These are phyloP conservation scores for Australoheros scitulus DNA, from an alignment of 2,113 vertebrate species.

Conservation along the genomic window DNA sequence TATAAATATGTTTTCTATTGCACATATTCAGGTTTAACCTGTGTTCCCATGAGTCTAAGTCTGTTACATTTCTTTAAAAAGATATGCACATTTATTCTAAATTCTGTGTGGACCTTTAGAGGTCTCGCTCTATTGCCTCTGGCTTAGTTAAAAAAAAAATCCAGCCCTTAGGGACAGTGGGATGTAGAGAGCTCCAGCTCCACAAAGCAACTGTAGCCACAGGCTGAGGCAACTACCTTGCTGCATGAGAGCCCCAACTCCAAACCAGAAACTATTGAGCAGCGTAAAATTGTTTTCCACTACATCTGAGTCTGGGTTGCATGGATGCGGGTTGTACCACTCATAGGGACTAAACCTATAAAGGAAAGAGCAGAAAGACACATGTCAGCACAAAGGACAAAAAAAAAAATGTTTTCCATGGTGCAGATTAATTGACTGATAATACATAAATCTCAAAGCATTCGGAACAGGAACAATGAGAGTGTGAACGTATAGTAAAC, in stretches of 20 bases:
- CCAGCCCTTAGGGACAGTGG: conserved; percentile 89
- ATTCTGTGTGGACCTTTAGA: conserved; percentile 77
- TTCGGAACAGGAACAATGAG: conserved; percentile 11
- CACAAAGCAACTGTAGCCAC: conserved; percentile 81
- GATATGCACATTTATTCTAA: conserved; percentile 29
- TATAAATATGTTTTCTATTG: background rate
- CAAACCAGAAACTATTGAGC: conserved; percentile 99
- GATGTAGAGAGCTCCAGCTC: conserved; percentile 78
- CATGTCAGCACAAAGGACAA: conserved; percentile 53
- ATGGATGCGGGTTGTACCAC: conserved; percentile 99
- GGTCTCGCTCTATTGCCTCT: conserved; percentile 81
- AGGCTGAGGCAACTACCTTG: conserved; percentile 99
- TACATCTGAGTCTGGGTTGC: conserved; percentile 98
- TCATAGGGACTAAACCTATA: conserved; percentile 99
- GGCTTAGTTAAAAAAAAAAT: conserved; percentile 69
- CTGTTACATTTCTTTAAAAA: conserved; percentile 13
- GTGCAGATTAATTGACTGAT: conserved; percentile 36
- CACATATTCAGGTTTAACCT: background rate
- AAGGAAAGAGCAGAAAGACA: conserved; percentile 62
- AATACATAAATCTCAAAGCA: conserved; percentile 32
- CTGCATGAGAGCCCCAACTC: conserved; percentile 99
- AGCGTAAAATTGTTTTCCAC: conserved; percentile 99
- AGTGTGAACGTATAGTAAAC: conserved; percentile 22
- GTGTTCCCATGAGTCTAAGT: background rate
- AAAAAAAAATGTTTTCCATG: background rate